Base-by-base conservation (phyloP, 2,888 invertebrate genomes). In the Willowsia nigromaculata region DNA sequence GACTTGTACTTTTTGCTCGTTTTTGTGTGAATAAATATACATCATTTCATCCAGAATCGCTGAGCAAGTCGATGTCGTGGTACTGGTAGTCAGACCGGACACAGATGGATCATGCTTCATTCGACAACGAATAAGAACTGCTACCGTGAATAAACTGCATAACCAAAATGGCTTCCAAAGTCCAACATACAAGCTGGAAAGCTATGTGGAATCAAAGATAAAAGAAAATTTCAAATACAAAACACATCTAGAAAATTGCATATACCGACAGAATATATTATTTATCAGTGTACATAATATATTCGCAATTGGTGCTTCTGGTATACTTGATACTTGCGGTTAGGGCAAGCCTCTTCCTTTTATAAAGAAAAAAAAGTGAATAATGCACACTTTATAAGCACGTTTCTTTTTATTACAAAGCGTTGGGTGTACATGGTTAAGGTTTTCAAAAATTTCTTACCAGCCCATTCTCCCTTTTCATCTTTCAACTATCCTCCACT, bases 91-190 rank as follows among this genome's bases (percentile, higher is more conserved):
- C n/a, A n/a, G n/a, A n/a, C 74, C 40, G 56, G 40, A 81, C 74
- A 84, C 84, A 84, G 84, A 84, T 84, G 84, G 25, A 84, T 74
- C 74, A 84, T 43, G 74, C 43, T 43, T 22, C 40, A 22, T 30
- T 25, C 6, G 18, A 43, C 15, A 59, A 9, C 6, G 25, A 78
- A 83, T 71, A 68, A 37, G 83, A 9, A 80, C n/a, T 56, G 22
- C 56, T 56, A 37, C 33, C 9, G 30, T 25, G 27, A 74, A n/a
- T 74, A 40, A 40, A 74, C 37, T 43, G 43, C 3, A 40, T 43
- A 11, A 27, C 18, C 74, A 4, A 74, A 74, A 74, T 47, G 25
- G 71, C 37, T 80, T 33, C 50, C 9, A 9, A 33, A 30, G 13
- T 65, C 1, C 6, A 40, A 30, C 5, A 56, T 2, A 4, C 5